A percentile compares a stretch with the other conserved stretches of the same genome.
phyloP scores from a whole-genome alignment of 2,888 invertebrate genomes.

The Pollenia griseotomentosa region DNA sequence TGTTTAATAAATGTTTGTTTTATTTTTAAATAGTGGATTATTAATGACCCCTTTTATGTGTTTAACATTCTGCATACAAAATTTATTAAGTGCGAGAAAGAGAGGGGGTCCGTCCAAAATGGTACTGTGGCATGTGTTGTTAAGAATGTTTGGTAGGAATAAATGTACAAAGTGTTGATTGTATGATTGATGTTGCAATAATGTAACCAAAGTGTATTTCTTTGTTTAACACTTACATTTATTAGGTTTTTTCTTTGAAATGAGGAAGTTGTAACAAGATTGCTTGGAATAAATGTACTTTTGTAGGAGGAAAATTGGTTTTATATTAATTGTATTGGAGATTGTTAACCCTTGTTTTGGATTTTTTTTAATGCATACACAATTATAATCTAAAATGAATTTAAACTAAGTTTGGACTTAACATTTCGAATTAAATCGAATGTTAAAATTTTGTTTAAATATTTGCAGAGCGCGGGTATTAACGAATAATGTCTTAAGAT shows the following conservation, averaged over 20 bases:
- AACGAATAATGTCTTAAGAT: too few relatives aligned
- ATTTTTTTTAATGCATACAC: neutral
- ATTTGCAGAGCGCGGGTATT: too few relatives aligned
- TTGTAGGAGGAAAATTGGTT: conserved; percentile 16
- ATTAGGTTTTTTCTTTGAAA: neutral
- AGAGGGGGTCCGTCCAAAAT: neutral
- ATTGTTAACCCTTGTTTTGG: neutral
- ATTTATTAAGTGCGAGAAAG: neutral
- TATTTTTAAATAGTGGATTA: conserved; percentile 69
- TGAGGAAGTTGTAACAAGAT: neutral
- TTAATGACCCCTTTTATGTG: conserved; percentile 69
- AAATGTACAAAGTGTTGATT: conserved; percentile 62
- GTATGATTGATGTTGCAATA: conserved; percentile 68
- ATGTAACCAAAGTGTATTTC: conserved; percentile 46
- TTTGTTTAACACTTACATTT: conserved; percentile 52
- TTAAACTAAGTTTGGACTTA: too few relatives aligned
- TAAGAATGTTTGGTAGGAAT: conserved; percentile 39
- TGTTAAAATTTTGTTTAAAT: too few relatives aligned
- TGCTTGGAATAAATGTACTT: neutral
- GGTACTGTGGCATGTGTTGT: conserved; percentile 35
- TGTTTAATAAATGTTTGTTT: conserved; percentile 68
- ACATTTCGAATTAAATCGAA: too few relatives aligned
- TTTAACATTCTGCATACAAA: conserved; percentile 20
- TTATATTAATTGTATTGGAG: neutral
- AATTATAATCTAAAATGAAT: too few relatives aligned